phyloP scores from a whole-genome alignment of 2,888 invertebrate genomes.

The Melanophora roralis region DNA sequence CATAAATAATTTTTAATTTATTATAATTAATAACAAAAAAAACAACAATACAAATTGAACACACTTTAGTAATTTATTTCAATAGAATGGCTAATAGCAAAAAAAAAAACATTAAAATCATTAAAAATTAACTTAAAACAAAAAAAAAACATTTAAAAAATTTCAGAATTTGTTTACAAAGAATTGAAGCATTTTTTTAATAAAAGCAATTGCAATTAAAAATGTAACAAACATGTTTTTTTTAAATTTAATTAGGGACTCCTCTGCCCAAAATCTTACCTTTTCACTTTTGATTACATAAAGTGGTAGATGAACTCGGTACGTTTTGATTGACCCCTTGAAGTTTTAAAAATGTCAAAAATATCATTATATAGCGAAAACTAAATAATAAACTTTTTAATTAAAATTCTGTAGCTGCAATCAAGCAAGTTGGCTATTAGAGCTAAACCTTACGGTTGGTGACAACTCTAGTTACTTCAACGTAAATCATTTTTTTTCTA shows the following conservation, averaged over 20 bases:
- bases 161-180: constrained; percentile 41
- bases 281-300: too few relatives aligned
- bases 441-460: too few relatives aligned
- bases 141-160: background rate
- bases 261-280: too few relatives aligned
- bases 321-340: too few relatives aligned
- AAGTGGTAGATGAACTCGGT: too few relatives aligned
- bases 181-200: constrained; percentile 28
- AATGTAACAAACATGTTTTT: constrained; percentile 5
- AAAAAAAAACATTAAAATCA: constrained; percentile 27
- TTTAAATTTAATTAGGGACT: background rate
- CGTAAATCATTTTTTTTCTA: too few relatives aligned
- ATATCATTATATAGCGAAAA: too few relatives aligned
- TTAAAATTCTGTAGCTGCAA: too few relatives aligned
- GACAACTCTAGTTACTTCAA: too few relatives aligned
- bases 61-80: constrained; percentile 15
- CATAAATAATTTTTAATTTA: constrained; percentile 41
- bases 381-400: too few relatives aligned
- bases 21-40: background rate
- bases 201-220: constrained; percentile 21
- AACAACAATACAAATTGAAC: background rate
- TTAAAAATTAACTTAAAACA: background rate
- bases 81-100: constrained; percentile 33
- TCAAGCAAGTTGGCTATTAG: too few relatives aligned
- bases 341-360: too few relatives aligned